Conservation (phyloP, 1,140 invertebrate genomes). For the Drosophila subpulchrella region DNA sequence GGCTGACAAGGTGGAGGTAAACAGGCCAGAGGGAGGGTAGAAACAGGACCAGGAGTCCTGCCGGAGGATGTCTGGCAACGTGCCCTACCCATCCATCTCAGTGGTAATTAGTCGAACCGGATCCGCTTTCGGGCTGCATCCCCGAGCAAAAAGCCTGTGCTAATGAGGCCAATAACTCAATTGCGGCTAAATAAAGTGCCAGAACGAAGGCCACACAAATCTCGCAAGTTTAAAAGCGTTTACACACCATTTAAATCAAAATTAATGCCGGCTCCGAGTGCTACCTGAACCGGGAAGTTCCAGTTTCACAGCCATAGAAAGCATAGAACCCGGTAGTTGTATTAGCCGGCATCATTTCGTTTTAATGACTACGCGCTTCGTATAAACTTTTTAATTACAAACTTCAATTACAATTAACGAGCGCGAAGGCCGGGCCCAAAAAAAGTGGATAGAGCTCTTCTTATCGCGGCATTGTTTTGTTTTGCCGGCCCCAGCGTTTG, state of each 20-base stretch:
- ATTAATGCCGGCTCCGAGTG: slow-evolving; percentile 52
- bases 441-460: slow-evolving; percentile 19
- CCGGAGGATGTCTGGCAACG: neutral
- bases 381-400: slow-evolving; percentile 82
- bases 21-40: neutral
- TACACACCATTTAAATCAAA: slow-evolving; percentile 80
- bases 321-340: slow-evolving; percentile 15
- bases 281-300: slow-evolving; percentile 26
- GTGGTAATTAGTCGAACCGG: slow-evolving; percentile 35
- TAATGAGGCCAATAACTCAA: slow-evolving; percentile 76
- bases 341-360: slow-evolving; percentile 66
- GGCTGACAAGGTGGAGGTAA: slow-evolving; percentile 37
- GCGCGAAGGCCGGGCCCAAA: slow-evolving; percentile 41
- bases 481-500: slow-evolving; percentile 37
- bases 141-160: slow-evolving; percentile 26
- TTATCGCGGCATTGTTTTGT: slow-evolving; percentile 32
- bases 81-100: slow-evolving; percentile 32
- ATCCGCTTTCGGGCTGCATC: slow-evolving; percentile 39
- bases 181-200: slow-evolving; percentile 56
- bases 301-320: neutral
- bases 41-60: slow-evolving; percentile 5
- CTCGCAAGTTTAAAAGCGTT: slow-evolving; percentile 66
- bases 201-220: slow-evolving; percentile 43
- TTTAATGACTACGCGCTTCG: slow-evolving; percentile 73
- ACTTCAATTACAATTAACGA: slow-evolving; percentile 82